Conservation (phyloP, 1,140 invertebrate species). For the Geopemphigus sp. region DNA sequence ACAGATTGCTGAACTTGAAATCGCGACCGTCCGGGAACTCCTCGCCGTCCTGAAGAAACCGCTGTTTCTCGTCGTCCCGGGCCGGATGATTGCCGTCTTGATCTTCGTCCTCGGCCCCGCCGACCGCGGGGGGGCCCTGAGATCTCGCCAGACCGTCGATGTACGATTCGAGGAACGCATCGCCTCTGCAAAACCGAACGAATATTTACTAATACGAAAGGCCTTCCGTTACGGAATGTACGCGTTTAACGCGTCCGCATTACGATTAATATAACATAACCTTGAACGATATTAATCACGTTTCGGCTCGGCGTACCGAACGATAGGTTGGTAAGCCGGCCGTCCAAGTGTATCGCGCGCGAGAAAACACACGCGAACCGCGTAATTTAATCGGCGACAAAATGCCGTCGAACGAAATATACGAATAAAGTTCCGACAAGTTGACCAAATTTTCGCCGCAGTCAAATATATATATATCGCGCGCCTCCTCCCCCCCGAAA, state of each 20-base stretch:
- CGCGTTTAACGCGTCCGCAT: too few species aligned
- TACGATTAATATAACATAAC: not conserved
- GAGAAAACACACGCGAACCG: not conserved
- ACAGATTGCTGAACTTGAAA: constrained; percentile 37
- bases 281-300: not conserved
- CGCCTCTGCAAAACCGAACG: constrained; percentile 22
- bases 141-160: constrained; percentile 39
- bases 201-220: too few species aligned
- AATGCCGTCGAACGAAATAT: not conserved
- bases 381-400: not conserved
- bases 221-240: too few species aligned
- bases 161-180: constrained; percentile 44
- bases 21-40: constrained; percentile 22
- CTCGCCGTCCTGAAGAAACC: constrained; percentile 6
- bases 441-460: constrained; percentile 5
- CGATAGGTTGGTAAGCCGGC: too few species aligned
- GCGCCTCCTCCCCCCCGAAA: constrained; percentile 23
- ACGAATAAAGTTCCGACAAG: constrained; percentile 40
- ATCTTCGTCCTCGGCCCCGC: constrained; percentile 29
- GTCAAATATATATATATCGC: too few species aligned
- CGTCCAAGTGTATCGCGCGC: too few species aligned
- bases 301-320: not conserved
- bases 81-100: constrained; percentile 17
- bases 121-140: constrained; percentile 33
- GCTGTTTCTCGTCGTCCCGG: not conserved